Evolutionary conservation across 2,797 vertebrate genomes (phyloP), one percentile per base, ranked within the genome.

Genomic region (Hyperoplus immaculatus): DNA sequence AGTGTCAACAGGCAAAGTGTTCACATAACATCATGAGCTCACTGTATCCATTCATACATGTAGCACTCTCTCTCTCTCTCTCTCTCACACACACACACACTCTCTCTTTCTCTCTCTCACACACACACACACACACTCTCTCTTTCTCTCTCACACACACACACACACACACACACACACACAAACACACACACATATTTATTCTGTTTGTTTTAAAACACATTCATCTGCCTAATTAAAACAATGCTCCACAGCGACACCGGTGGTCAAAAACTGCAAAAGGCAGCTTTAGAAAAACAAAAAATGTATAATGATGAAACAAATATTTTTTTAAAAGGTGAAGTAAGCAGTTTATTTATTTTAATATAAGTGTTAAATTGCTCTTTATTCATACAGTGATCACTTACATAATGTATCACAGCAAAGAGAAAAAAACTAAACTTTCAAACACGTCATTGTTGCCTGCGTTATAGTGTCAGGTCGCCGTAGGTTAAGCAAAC

Each of bases 391-490:
- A 29, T 29, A 29, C 29, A 29, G 29, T 38, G 58, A 74, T 69
- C 72, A 39, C 75, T 74, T 59, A 29, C 29, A 29, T 29, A 29
- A 29, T 29, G 29, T 29, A 83, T 80, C 70, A 68, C 69, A 29
- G 72, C 53, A 9, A 62, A 74, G 72, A 67, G 47, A 43, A 64
- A 29, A 29, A 29, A 29, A 29, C 29, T 29, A 29, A 29, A 29
- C 29, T 78, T 84, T 84, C 76, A 82, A 86, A 75, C 71, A 0
- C 49, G 59, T 47, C 79, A 64, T 77, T 87, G 86, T 86, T 36
- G 59, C 69, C 43, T 16, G 71, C 12, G 21, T 59, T 18, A 29
- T 29, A 8, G 78, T 77, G 82, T 84, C 72, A 68, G 43, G 74
- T 77, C 78, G 72, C 73, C 1, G 39, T 0, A 62, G 73, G 68